Percentiles rank a stretch among this genome's conserved stretches.
Conservation (phyloP, 2,888 invertebrate genomes). For the Callinectes sapidus region DNA sequence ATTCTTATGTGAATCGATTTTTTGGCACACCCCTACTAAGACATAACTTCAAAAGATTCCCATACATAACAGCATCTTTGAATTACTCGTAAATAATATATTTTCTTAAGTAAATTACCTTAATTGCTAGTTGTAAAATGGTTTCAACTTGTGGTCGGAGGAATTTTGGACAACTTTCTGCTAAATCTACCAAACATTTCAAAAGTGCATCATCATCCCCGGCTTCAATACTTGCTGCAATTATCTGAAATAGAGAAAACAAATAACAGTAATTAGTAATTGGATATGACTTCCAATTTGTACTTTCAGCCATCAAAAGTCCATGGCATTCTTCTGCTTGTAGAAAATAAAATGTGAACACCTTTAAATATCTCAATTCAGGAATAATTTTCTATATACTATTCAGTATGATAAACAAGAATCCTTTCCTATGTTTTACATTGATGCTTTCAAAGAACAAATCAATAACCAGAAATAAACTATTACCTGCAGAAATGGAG, state of each 20-base stretch:
- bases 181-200: slow-evolving; percentile 94
- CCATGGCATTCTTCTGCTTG: no score
- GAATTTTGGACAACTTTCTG: slow-evolving; percentile 94
- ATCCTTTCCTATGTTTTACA: neutral
- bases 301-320: no score
- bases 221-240: slow-evolving; percentile 84
- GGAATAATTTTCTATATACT: no score
- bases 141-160: slow-evolving; percentile 89
- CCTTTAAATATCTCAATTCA: no score
- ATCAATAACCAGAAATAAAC: neutral
- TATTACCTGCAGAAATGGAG: slow-evolving; percentile 77
- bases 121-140: slow-evolving; percentile 92
- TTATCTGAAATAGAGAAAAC: slow-evolving; percentile 50
- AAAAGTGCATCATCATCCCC: slow-evolving; percentile 92
- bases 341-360: no score
- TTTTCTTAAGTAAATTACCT: slow-evolving; percentile 78
- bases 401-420: no score
- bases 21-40: no score
- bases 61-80: neutral
- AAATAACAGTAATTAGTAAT: neutral
- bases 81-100: neutral
- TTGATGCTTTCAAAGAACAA: neutral
- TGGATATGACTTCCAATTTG: neutral
- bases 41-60: neutral
- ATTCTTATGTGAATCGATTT: no score